phyloP scores from a whole-genome alignment of 2,797 vertebrate genomes.

The Cheirogaleus major region DNA sequence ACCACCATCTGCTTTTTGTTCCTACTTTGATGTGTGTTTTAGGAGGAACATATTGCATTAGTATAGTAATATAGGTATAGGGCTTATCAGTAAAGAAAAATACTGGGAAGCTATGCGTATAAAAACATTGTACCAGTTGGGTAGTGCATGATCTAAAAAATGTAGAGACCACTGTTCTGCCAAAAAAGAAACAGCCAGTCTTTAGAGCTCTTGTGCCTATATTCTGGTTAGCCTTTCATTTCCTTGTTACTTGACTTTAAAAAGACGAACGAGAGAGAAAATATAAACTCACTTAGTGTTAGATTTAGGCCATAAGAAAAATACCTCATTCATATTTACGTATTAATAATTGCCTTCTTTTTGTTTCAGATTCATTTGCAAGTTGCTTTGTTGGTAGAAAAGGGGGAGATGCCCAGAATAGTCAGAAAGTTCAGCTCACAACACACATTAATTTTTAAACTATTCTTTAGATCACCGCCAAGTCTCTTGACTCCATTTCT shows the following conservation, averaged over 20 bases:
- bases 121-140: not conserved
- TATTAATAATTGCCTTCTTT: not conserved
- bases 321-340: not conserved
- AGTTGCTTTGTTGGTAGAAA: not conserved
- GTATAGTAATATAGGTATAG: not conserved
- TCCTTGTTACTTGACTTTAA: not conserved
- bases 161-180: not conserved
- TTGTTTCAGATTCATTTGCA: constrained; percentile 9
- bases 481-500: constrained; percentile 32
- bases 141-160: not conserved
- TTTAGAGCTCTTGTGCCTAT: not conserved
- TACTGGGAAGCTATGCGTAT: not conserved
- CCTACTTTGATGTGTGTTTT: not conserved
- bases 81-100: not conserved
- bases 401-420: not conserved
- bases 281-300: not conserved
- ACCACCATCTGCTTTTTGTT: not conserved
- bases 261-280: not conserved
- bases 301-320: not conserved
- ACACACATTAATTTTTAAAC: constrained; percentile 24
- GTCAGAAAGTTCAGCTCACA: not conserved
- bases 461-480: not conserved
- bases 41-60: not conserved
- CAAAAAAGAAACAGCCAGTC: not conserved
- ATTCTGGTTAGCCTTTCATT: not conserved